Conservation (phyloP, 2,888 invertebrate species). For the Uropetala carovei region DNA sequence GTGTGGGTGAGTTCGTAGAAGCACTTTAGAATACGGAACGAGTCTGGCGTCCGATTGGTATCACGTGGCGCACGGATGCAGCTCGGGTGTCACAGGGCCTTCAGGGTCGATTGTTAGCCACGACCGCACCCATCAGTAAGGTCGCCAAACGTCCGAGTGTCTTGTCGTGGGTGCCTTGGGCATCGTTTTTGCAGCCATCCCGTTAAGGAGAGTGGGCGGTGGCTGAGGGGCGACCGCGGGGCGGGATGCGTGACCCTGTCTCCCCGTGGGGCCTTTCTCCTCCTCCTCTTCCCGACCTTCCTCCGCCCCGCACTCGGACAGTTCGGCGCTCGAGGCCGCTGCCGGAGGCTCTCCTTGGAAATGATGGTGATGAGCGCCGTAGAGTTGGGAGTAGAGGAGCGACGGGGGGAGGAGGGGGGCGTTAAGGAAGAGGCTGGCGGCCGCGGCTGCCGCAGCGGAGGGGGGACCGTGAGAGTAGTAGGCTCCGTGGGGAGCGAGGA, state of each 20-base stretch:
- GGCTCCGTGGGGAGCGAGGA: constrained; percentile 64
- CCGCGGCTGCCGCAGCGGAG: constrained; percentile 65
- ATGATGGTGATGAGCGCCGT: constrained; percentile 77
- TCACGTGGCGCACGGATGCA: neutral
- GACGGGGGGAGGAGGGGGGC: constrained; percentile 86
- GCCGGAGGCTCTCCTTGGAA: neutral
- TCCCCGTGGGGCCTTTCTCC: neutral
- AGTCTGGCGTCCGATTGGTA: too few relatives aligned
- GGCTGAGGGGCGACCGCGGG: neutral
- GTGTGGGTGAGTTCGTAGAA: neutral
- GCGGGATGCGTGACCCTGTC: neutral
- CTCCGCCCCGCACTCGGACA: neutral
- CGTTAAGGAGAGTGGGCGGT: constrained; percentile 40
- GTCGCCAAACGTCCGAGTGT: constrained; percentile 51
- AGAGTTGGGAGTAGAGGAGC: constrained; percentile 85
- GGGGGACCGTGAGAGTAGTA: constrained; percentile 49
- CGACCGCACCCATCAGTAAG: neutral
- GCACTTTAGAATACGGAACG: too few relatives aligned
- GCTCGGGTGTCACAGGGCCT: neutral
- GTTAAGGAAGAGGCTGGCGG: constrained; percentile 80
- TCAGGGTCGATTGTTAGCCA: neutral
- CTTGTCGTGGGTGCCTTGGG: constrained; percentile 42
- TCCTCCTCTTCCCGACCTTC: neutral
- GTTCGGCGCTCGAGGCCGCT: neutral
- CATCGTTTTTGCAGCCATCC: constrained; percentile 20